These are phyloP conservation scores for Gallinago paraguaiae DNA, from an alignment of 2,113 vertebrate genomes.

Conservation along the genomic window DNA sequence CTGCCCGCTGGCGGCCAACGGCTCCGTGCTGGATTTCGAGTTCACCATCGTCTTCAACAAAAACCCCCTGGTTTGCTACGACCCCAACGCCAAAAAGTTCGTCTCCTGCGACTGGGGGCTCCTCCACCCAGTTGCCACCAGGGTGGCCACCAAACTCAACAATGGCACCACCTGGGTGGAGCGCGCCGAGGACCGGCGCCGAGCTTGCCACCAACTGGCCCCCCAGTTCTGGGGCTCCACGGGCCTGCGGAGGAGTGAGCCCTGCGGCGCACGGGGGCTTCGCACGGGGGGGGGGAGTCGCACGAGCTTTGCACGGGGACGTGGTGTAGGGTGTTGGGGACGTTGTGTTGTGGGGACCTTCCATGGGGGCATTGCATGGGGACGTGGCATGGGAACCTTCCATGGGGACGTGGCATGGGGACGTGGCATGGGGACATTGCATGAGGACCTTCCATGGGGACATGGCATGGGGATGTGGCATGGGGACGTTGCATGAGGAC, in stretches of 20 bases:
- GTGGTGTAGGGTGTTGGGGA: not conserved
- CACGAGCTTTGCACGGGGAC: not conserved
- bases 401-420: not conserved
- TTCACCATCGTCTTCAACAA: constrained; percentile 64
- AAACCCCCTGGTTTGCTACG: constrained; percentile 55
- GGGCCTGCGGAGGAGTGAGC: constrained; percentile 53
- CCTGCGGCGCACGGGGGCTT: not conserved
- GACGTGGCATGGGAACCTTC: fast-evolving
- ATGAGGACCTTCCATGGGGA: too few relatives aligned
- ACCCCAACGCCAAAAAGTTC: fast-evolving
- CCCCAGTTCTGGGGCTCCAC: constrained; percentile 21
- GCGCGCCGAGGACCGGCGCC: not conserved
- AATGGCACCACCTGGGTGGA: fast-evolving
- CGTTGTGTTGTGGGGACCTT: too few relatives aligned
- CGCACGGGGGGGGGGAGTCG: not conserved
- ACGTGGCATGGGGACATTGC: not conserved
- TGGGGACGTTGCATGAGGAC: too few relatives aligned
- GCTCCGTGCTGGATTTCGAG: not conserved
- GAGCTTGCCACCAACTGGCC: not conserved
- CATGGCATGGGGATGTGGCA: too few relatives aligned
- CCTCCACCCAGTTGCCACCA: fast-evolving
- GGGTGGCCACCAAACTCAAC: fast-evolving
- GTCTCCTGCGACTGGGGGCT: not conserved
- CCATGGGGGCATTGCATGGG: too few relatives aligned
- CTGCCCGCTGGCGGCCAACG: constrained; percentile 47